Evolutionary conservation across 1,140 invertebrate species (phyloP), one percentile per base, ranked within the genome.

Genomic region (Eufriesea mexicana): DNA sequence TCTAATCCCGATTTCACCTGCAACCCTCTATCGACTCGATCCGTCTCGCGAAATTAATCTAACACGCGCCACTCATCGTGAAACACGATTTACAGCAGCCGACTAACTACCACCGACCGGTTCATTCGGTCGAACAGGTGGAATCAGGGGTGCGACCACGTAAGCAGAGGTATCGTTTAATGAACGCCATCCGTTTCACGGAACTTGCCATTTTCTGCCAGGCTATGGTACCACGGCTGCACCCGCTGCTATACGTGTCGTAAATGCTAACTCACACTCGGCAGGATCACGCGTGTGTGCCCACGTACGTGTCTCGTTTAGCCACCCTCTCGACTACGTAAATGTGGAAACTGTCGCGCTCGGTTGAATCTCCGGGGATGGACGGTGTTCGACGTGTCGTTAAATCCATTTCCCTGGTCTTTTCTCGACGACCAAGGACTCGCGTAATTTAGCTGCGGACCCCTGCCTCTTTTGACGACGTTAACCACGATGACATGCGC

Each of bases 101-200:
- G 2, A 67, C 9, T 18, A 16, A 25, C 18, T 16, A 54, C 18
- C 10, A 25, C 10, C 54, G 61, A 7, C 20, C 23, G 18, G 59
- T 74, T 64, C 66, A 55, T 81, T 74, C 23, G 47, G 1, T 10
- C 8, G 55, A 20, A 10, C 54, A 16, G n/a, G 73, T 51, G n/a
- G 35, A 62, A 64, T 74, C 28, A 28, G 23, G 28, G 16, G n/a
- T 18, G 8, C n/a, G 49, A 45, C 47, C 23, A 57, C 47, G 55
- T 23, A 18, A 10, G 35, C 49, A 16, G 55, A 9, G 1, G 79
- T 35, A 45, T 66, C 71, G 70, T 66, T 67, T 81, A 75, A 81
- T 81, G 72, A 81, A 81, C 72, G 23, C 79, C 79, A 76, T 75
- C 72, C n/a, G 62, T 81, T 81, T 25, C 54, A 25, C 42, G 79